phyloP scores from a whole-genome alignment of 2,113 vertebrate genomes.

The Strix aluco region DNA sequence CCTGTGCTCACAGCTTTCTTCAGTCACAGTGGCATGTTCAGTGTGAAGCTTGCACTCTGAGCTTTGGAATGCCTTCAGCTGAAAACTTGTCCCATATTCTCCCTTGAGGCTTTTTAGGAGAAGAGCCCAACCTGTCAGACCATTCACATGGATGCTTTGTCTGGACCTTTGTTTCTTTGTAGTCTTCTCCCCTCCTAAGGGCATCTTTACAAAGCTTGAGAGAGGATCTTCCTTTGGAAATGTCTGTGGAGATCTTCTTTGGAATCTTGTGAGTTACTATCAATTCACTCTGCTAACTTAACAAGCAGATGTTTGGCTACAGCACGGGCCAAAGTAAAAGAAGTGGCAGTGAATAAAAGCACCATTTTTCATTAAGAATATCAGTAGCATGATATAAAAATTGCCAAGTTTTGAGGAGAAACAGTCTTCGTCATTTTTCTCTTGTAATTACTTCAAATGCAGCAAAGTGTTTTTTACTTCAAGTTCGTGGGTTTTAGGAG shows the following conservation, averaged over 20 bases:
- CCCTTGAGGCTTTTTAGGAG: not conserved
- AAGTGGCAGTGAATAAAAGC: not conserved
- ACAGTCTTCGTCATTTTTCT: conserved; percentile 53
- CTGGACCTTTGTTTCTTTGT: not conserved
- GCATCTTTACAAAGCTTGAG: not conserved
- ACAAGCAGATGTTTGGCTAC: conserved; percentile 48
- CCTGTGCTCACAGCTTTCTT: not conserved
- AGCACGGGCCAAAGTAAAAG: not conserved
- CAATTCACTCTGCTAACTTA: not conserved
- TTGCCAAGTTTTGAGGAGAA: conserved; percentile 59
- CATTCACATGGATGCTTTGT: not conserved
- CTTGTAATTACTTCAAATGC: conserved; percentile 47
- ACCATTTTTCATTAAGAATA: conserved; percentile 6
- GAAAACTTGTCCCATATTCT: not conserved
- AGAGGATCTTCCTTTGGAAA: not conserved
- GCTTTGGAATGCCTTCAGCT: not conserved
- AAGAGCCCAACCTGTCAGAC: not conserved
- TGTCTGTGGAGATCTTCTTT: not conserved
- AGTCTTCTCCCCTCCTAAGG: not conserved
- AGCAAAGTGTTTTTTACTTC: conserved; percentile 31
- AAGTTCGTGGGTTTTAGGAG: conserved; percentile 38
- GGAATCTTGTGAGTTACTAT: not conserved
- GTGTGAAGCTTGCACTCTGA: not conserved
- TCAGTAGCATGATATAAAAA: conserved; percentile 39
- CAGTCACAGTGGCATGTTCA: not conserved